Conservation (phyloP, 1,140 invertebrate species). For the Marisa cornuarietis region DNA sequence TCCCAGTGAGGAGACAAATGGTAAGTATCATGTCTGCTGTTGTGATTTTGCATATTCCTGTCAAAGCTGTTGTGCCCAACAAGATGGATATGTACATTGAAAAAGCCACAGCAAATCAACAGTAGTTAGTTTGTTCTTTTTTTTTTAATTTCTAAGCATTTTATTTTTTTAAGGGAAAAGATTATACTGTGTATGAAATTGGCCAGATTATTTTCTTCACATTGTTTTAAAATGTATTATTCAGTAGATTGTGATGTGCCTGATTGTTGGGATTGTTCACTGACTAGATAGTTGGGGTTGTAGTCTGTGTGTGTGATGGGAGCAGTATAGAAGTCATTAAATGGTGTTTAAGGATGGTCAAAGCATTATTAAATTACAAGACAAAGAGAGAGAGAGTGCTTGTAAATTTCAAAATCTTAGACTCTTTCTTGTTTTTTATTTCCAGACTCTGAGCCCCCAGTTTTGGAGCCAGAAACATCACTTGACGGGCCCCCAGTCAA, state of each 20-base stretch:
- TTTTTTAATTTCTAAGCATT: not conserved
- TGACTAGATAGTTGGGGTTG: not conserved
- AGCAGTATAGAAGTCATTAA: not conserved
- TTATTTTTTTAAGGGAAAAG: not conserved
- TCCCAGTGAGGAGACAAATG: conserved; percentile 37
- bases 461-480: conserved; percentile 37
- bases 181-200: not conserved
- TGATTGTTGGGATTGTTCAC: not conserved
- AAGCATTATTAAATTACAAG: not conserved
- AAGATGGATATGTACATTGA: not conserved
- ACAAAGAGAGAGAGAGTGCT: not conserved
- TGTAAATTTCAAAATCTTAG: not conserved
- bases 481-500: conserved; percentile 32
- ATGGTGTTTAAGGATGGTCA: not conserved
- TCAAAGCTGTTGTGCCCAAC: not conserved
- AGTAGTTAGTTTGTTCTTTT: too few relatives aligned
- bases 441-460: conserved; percentile 41
- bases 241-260: too few relatives aligned
- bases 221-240: not conserved
- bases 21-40: conserved; percentile 7
- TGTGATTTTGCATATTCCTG: conserved; percentile 6
- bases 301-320: not conserved
- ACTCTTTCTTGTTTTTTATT: conserved; percentile 13
- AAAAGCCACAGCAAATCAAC: too few relatives aligned
- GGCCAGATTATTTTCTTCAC: not conserved